Evolutionary conservation across 2,113 vertebrate genomes (phyloP).

Genomic region (Brachionichthys hirsutus): DNA sequence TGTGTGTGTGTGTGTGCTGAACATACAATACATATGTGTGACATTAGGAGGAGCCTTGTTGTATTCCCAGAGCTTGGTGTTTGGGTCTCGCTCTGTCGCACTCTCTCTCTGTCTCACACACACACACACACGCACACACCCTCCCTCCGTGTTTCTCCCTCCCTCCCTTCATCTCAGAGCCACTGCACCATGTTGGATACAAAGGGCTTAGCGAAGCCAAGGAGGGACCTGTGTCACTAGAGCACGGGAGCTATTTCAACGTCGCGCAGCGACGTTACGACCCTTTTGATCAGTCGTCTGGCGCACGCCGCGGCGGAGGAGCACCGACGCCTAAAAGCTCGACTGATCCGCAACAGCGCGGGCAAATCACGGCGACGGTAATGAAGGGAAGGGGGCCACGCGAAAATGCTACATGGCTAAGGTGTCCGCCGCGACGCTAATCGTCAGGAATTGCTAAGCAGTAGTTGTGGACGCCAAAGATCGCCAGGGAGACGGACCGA

Average conservation of each 20-base stretch:
- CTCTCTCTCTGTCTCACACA: constrained; percentile 17
- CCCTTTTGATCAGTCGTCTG: constrained; percentile 46
- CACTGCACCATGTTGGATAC: constrained; percentile 77
- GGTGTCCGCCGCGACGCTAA: constrained; percentile 44
- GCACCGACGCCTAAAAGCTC: constrained; percentile 13
- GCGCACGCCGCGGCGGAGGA: constrained; percentile 36
- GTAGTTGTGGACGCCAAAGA: constrained; percentile 30
- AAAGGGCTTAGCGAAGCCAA: constrained; percentile 67
- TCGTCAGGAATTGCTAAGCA: constrained; percentile 48
- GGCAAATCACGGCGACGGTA: constrained; percentile 34
- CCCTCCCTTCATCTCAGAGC: constrained; percentile 49
- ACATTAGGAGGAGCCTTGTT: constrained; percentile 65
- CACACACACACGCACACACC: constrained; percentile 10
- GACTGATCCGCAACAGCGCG: constrained; percentile 15
- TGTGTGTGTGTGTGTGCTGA: constrained; percentile 2
- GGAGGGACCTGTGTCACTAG: constrained; percentile 67
- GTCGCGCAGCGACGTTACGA: constrained; percentile 52
- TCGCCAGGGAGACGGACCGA: constrained; percentile 26
- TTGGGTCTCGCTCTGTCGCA: constrained; percentile 26
- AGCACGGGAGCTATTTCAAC: constrained; percentile 61
- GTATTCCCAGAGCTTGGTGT: constrained; percentile 30
- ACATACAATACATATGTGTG: constrained; percentile 22
- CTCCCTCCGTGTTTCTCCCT: constrained; percentile 17
- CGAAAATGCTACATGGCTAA: constrained; percentile 40
- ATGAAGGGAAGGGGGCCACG: constrained; percentile 39